Base-by-base conservation (phyloP, 2,797 vertebrate genomes). In the Arremon brunneinucha region DNA sequence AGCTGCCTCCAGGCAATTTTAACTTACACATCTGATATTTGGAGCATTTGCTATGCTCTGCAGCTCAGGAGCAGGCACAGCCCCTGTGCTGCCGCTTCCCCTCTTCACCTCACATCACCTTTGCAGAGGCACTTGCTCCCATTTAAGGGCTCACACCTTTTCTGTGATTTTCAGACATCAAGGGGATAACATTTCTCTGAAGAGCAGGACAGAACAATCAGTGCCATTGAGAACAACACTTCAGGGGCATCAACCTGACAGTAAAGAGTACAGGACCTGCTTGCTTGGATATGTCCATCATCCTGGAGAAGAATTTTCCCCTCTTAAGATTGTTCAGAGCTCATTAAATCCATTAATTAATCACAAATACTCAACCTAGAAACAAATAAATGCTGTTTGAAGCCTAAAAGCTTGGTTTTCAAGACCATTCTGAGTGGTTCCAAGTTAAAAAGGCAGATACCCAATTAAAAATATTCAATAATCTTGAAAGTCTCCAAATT, bases 401-500 rank as follows among this genome's bases (percentile, higher is more conserved):
- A 87, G 46, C 41, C 57, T 64, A 68, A 77, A 89, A 85, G 12
- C 16, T 85, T 43, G n/a, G 14, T 89, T 75, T 75, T 85, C 46
- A 71, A 87, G 50, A 62, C 71, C 14, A 71, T 60, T n/a, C 28
- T 6, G 8, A 35, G 14, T 3, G 3, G 35, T 26, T 85, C 28
- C 34, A 85, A 87, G 10, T 35, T 76, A 35, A 87, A 91, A 81
- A 90, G 49, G n/a, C 62, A 85, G 71, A 71, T 41, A 90, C 2
- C 20, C 39, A 57, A 77, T 28, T 7, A 75, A 72, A 60, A 77
- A 78, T 62, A 57, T 5, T 35, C 32, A 44, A 68, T 74, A 92
- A 91, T 21, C 91, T 71, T 63, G 84, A 92, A 93, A 94, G 89
- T 83, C 79, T 89, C 92, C 79, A 93, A 94, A 97, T 97, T 97